phyloP scores from a whole-genome alignment of 2,888 invertebrate genomes.

The Nemapogon koenigi region DNA sequence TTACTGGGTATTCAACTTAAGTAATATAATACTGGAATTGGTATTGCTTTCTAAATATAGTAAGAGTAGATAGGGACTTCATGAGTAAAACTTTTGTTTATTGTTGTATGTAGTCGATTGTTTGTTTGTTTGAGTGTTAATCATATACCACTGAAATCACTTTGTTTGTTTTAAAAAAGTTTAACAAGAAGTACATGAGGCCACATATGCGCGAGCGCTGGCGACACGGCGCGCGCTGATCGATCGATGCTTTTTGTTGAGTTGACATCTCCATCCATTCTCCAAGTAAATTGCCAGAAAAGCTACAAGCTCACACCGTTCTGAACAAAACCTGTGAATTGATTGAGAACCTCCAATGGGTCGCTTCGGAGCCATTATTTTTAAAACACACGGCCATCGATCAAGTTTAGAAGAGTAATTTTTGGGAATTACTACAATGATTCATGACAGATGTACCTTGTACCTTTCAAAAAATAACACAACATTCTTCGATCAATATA shows the following conservation, averaged over 20 bases:
- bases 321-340: constrained; percentile 15
- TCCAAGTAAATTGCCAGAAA: constrained; percentile 51
- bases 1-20: constrained; percentile 30
- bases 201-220: constrained; percentile 36
- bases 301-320: constrained; percentile 15
- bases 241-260: constrained; percentile 59
- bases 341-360: constrained; percentile 37
- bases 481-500: too few relatives aligned
- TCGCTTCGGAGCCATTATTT: constrained; percentile 37
- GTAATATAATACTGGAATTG: too few relatives aligned
- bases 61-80: too few relatives aligned
- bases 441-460: too few relatives aligned
- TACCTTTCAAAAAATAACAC: too few relatives aligned
- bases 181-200: too few relatives aligned
- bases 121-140: too few relatives aligned
- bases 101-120: too few relatives aligned
- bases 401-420: constrained; percentile 28
- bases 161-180: too few relatives aligned
- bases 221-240: constrained; percentile 42
- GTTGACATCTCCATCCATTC: constrained; percentile 58
- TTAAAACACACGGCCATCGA: constrained; percentile 50
- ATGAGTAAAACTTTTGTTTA: too few relatives aligned
- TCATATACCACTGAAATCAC: too few relatives aligned
- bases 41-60: too few relatives aligned
- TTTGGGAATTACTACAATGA: constrained; percentile 11